Evolutionary conservation across 30 jellyfish, hydroid and myxozoan species (phyloP).

Genomic region (Aurelia sp.): DNA sequence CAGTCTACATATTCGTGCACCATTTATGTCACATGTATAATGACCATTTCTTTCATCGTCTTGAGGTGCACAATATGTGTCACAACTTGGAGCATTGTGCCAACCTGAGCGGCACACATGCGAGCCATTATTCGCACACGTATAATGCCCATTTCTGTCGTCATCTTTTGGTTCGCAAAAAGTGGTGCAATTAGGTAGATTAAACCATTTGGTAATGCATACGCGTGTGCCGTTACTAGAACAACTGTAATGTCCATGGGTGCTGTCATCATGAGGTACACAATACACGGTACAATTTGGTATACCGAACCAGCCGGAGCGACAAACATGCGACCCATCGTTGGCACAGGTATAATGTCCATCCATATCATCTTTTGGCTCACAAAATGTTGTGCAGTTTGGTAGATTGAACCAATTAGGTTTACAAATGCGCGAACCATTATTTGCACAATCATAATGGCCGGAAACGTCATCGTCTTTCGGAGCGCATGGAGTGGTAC

Average conservation of each 20-base stretch:
- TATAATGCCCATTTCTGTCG: conserved; percentile 32
- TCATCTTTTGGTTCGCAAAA: conserved; percentile 38
- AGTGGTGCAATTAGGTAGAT: conserved; percentile 7
- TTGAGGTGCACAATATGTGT: conserved; percentile 32
- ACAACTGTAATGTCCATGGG: conserved; percentile 49
- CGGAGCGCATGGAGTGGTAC: conserved; percentile 51
- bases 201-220: conserved; percentile 26
- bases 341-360: conserved; percentile 34
- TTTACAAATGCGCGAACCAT: conserved; percentile 45
- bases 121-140: conserved; percentile 32
- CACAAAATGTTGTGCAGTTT: conserved; percentile 42
- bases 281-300: conserved; percentile 12
- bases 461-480: conserved; percentile 45
- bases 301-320: conserved; percentile 4
- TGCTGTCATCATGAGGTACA: conserved; percentile 13
- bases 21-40: conserved; percentile 57
- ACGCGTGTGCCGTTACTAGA: conserved; percentile 23
- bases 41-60: conserved; percentile 58
- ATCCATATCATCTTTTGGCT: neutral
- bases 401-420: conserved; percentile 29
- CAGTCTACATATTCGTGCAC: conserved; percentile 47
- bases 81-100: conserved; percentile 41
- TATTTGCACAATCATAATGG: conserved; percentile 25
- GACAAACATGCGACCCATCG: conserved; percentile 4
- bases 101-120: conserved; percentile 47